These are phyloP conservation scores for Sthenelais limicola DNA, from an alignment of 2,888 invertebrate species.

Conservation along the genomic window DNA sequence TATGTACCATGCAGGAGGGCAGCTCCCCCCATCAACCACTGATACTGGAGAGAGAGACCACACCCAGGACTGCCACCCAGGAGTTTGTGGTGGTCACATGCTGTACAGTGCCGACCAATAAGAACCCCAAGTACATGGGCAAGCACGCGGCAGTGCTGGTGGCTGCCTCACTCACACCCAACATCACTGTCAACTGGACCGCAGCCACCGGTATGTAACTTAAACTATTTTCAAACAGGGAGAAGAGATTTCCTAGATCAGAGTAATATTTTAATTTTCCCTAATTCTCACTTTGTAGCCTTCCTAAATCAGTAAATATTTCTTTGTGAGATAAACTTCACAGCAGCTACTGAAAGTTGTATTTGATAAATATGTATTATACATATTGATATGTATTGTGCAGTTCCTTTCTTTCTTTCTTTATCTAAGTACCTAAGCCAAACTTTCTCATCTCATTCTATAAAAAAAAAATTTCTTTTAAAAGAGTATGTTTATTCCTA, in stretches of 20 bases:
- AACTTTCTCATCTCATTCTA: too few species aligned
- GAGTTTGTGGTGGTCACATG: slow-evolving; percentile 60
- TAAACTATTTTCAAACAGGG: not conserved
- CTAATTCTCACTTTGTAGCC: too few species aligned
- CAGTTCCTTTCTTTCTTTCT: not conserved
- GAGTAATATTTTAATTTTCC: not conserved
- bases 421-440: too few species aligned
- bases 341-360: not conserved
- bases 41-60: not conserved
- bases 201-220: slow-evolving; percentile 43
- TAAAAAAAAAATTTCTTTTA: too few species aligned
- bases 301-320: too few species aligned
- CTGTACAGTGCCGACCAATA: slow-evolving; percentile 51
- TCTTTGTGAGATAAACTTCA: too few species aligned
- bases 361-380: too few species aligned
- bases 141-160: slow-evolving; percentile 49
- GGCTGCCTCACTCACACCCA: slow-evolving; percentile 30
- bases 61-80: not conserved
- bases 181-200: slow-evolving; percentile 41
- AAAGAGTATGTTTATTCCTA: too few species aligned
- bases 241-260: not conserved
- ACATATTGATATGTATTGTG: too few species aligned
- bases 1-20: too few species aligned
- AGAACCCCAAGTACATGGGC: slow-evolving; percentile 43
- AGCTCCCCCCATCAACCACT: too few species aligned